A percentile compares a stretch with the other conserved stretches of the same genome.
phyloP scores from a whole-genome alignment of 2,888 invertebrate genomes.

The Macrophya annulata region DNA sequence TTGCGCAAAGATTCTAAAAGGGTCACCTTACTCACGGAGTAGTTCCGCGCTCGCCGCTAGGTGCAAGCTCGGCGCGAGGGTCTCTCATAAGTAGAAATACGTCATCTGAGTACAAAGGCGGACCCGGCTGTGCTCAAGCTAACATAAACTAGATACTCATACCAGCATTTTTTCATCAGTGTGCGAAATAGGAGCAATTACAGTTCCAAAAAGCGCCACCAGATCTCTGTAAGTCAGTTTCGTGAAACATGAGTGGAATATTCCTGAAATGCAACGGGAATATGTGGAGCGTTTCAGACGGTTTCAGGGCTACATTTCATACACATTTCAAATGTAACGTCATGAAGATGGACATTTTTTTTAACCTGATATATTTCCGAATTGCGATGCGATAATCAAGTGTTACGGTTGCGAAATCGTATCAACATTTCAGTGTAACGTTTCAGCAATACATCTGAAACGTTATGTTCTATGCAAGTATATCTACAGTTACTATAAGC shows the following conservation, averaged over 20 bases:
- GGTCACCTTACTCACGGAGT: too few relatives aligned
- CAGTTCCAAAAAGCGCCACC: not conserved
- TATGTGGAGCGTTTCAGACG: not conserved
- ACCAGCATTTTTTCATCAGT: not conserved
- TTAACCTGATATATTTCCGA: not conserved
- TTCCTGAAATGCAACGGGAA: not conserved
- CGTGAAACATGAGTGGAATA: not conserved
- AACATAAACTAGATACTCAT: not conserved
- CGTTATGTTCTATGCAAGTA: too few relatives aligned
- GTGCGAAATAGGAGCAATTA: not conserved
- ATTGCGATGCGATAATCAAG: not conserved
- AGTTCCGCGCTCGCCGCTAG: too few relatives aligned
- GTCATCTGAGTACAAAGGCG: not conserved
- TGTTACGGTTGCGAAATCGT: not conserved
- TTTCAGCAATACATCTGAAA: not conserved
- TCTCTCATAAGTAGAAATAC: too few relatives aligned
- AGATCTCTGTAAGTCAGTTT: not conserved
- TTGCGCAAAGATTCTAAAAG: too few relatives aligned
- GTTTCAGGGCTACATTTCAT: not conserved
- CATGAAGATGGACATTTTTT: not conserved
- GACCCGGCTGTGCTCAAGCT: not conserved
- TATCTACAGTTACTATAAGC: not conserved
- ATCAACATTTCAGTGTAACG: not conserved
- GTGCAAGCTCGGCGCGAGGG: too few relatives aligned
- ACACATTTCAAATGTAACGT: not conserved